phyloP scores from a whole-genome alignment of 2,113 vertebrate species.

The Nothobranchius furzeri region DNA sequence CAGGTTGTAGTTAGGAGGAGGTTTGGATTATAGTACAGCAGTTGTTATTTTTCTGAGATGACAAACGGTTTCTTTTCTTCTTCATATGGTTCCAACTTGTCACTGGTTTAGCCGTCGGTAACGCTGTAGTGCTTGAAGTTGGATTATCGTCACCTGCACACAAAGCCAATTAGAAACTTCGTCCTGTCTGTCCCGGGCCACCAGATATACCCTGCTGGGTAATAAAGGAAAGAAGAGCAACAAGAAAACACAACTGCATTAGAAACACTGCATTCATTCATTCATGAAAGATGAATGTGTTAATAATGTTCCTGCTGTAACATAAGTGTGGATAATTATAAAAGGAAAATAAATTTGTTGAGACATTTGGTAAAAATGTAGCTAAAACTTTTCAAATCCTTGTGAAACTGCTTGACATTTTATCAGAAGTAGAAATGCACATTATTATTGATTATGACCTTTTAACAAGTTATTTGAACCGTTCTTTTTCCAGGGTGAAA shows the following conservation, averaged over 20 bases:
- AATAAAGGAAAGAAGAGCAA: slow-evolving; percentile 24
- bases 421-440: too few relatives aligned
- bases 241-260: slow-evolving; percentile 10
- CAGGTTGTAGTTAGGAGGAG: slow-evolving; percentile 76
- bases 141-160: slow-evolving; percentile 89
- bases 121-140: slow-evolving; percentile 90
- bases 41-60: slow-evolving; percentile 91
- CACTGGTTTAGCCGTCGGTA: slow-evolving; percentile 59
- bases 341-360: too few relatives aligned
- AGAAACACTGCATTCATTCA: slow-evolving; percentile 4
- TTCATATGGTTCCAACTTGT: slow-evolving; percentile 83
- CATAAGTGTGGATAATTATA: too few relatives aligned
- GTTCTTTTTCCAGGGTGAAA: too few relatives aligned
- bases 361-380: too few relatives aligned
- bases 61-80: slow-evolving; percentile 82
- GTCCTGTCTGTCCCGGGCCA: slow-evolving; percentile 92
- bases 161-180: slow-evolving; percentile 94
- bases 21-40: slow-evolving; percentile 96
- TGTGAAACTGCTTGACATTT: too few relatives aligned
- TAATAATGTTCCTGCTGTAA: too few relatives aligned
- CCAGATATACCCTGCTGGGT: slow-evolving; percentile 89
- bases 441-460: too few relatives aligned
- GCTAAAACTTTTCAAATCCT: too few relatives aligned
- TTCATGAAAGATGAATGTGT: too few relatives aligned
- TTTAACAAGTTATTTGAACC: too few relatives aligned